Percentiles rank a stretch among this genome's conserved stretches.
Conservation (phyloP, 2,888 invertebrate species). For the Phrixothrix hirtus region DNA sequence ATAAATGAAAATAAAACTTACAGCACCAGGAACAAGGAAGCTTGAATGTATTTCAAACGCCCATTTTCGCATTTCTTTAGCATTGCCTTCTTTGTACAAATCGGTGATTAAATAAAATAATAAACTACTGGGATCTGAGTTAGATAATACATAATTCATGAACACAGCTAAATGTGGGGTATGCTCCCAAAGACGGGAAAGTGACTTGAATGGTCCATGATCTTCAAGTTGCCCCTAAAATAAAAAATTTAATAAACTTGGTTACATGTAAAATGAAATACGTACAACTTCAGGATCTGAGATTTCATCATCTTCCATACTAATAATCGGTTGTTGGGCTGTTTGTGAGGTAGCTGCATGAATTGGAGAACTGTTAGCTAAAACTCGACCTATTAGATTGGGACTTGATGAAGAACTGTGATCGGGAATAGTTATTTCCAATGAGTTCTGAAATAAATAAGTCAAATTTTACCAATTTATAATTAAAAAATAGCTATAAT, state of each 20-base stretch:
- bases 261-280: neutral
- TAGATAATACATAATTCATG: slow-evolving; percentile 85
- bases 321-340: slow-evolving; percentile 82
- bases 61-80: slow-evolving; percentile 95
- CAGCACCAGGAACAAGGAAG: slow-evolving; percentile 88
- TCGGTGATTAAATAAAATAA: slow-evolving; percentile 90
- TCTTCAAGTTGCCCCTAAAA: slow-evolving; percentile 75
- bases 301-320: slow-evolving; percentile 94
- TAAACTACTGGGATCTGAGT: slow-evolving; percentile 69
- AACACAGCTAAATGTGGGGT: slow-evolving; percentile 93
- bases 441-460: slow-evolving; percentile 36
- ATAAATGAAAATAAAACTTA: slow-evolving; percentile 55
- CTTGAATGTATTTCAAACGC: slow-evolving; percentile 98
- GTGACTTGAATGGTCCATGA: slow-evolving; percentile 86
- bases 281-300: slow-evolving; percentile 82
- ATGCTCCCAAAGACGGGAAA: slow-evolving; percentile 79
- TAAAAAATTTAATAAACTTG: slow-evolving; percentile 2
- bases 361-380: slow-evolving; percentile 51
- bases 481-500: too few relatives aligned
- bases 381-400: slow-evolving; percentile 34
- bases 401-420: slow-evolving; percentile 26
- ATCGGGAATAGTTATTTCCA: slow-evolving; percentile 54
- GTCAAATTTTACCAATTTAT: slow-evolving; percentile 2
- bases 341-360: slow-evolving; percentile 53
- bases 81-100: slow-evolving; percentile 81